Percentiles rank a stretch among this genome's conserved stretches.
These are phyloP conservation scores for Mellilla xanthometata DNA, from an alignment of 2,888 invertebrate genomes.

Conservation along the genomic window DNA sequence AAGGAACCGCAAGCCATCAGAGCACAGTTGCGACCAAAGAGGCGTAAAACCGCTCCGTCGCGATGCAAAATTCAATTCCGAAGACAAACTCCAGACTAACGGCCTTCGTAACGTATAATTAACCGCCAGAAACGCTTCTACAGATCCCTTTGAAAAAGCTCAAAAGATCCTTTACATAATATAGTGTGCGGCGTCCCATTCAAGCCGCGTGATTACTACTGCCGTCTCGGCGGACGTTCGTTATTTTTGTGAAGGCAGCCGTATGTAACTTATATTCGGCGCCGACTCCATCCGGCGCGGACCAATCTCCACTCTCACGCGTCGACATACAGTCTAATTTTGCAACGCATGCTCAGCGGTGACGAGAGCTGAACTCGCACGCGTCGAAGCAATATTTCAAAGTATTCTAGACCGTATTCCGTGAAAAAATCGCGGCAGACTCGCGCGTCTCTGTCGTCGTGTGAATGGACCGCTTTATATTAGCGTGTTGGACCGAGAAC, in stretches of 20 bases:
- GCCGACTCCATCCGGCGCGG: conserved; percentile 40
- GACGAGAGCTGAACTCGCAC: conserved; percentile 32
- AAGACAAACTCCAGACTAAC: conserved; percentile 50
- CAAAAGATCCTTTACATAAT: conserved; percentile 73
- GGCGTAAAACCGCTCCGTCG: conserved; percentile 44
- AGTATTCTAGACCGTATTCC: conserved; percentile 47
- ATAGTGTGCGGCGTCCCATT: conserved; percentile 64
- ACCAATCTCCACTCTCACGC: conserved; percentile 37
- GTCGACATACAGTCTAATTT: conserved; percentile 22
- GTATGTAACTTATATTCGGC: conserved; percentile 63
- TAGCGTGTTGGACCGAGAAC: conserved; percentile 33
- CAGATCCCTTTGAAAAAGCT: conserved; percentile 64
- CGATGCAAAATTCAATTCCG: conserved; percentile 41
- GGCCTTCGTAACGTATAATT: conserved; percentile 61
- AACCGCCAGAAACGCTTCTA: conserved; percentile 63
- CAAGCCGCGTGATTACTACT: conserved; percentile 66
- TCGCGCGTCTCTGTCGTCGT: conserved; percentile 16
- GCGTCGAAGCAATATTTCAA: conserved; percentile 50
- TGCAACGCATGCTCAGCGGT: conserved; percentile 14
- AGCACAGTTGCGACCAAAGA: conserved; percentile 36
- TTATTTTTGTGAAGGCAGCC: conserved; percentile 82
- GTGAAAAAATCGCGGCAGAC: conserved; percentile 37
- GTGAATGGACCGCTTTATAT: conserved; percentile 33
- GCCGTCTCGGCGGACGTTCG: conserved; percentile 65
- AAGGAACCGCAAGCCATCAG: conserved; percentile 35